Evolutionary conservation across 2,797 vertebrate genomes (phyloP), one percentile per base, ranked within the genome.

Genomic region (Lacerta agilis): DNA sequence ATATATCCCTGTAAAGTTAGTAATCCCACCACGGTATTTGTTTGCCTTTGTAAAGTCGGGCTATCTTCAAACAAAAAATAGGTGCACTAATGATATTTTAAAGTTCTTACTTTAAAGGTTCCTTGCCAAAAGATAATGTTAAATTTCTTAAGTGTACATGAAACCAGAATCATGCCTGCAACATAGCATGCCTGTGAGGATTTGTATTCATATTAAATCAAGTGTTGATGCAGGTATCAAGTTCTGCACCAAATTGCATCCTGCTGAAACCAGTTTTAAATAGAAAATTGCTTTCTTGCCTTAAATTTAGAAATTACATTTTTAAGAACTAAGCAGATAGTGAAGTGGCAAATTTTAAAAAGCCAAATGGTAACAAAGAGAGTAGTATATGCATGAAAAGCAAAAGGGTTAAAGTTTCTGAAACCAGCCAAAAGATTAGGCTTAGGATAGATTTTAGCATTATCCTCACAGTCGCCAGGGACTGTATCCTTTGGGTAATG

Each of bases 41-140:
- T 95, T 94, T 93, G 88, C 17, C 29, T 92, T 90, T 93, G 91
- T 94, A 92, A 88, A 95, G 94, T 94, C 94, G 94, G 82, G 86
- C 55, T 81, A 88, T 90, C 83, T 92, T 93, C 85, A 93, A 94
- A 89, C 91, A 90, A 93, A 92, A 80, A 3, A 3, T 91, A 38
- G 82, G 87, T 88, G 92, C 90, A 78, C 49, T 95, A 88, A 90
- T 80, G 73, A 86, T 92, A 88, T 49, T 80, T 92, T 92, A 90
- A 90, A 92, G 36, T 81, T 55, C 20, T 29, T 92, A 3, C 5
- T 76, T 89, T 86, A 67, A 73, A 49, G 18, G 0, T 79, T 55
- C 77, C 92, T 64, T 83, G 27, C 67, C 91, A 78, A 83, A 20
- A 83, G 86, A 85, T 82, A 87, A 55, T 58, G 82, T n/a, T 86